These are phyloP conservation scores for Syndactyla subalaris DNA, from an alignment of 2,797 vertebrate species.

Conservation along the genomic window DNA sequence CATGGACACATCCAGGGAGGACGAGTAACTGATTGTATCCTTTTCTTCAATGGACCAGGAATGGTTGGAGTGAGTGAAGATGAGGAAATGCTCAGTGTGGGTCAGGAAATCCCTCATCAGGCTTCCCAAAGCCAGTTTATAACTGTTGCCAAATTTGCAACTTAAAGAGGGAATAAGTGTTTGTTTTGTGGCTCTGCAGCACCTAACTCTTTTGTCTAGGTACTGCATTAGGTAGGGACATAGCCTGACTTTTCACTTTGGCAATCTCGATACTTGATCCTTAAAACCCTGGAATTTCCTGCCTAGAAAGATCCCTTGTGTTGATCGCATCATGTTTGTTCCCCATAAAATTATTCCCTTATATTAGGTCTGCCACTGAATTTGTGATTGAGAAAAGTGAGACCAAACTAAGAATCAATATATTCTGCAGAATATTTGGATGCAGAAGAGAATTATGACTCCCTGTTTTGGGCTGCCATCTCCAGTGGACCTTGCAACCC, in stretches of 20 bases:
- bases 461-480: neutral
- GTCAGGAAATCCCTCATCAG: neutral
- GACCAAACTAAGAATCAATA: neutral
- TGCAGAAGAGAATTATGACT: neutral
- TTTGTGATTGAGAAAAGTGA: neutral
- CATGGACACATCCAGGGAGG: slow-evolving; percentile 92
- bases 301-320: neutral
- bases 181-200: neutral
- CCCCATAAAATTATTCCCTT: neutral
- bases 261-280: neutral
- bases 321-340: neutral
- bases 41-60: slow-evolving; percentile 38
- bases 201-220: neutral
- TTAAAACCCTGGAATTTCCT: neutral
- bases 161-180: neutral
- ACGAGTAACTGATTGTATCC: slow-evolving; percentile 94
- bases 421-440: neutral
- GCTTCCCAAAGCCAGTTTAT: neutral
- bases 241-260: neutral
- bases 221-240: neutral
- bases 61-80: neutral
- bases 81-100: neutral
- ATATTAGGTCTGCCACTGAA: neutral
- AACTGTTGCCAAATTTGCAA: neutral
- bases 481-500: neutral